A percentile compares a stretch with the other conserved stretches of the same genome.
Evolutionary conservation across 2,888 invertebrate species (phyloP).

Genomic region (Hypsopygia costalis): DNA sequence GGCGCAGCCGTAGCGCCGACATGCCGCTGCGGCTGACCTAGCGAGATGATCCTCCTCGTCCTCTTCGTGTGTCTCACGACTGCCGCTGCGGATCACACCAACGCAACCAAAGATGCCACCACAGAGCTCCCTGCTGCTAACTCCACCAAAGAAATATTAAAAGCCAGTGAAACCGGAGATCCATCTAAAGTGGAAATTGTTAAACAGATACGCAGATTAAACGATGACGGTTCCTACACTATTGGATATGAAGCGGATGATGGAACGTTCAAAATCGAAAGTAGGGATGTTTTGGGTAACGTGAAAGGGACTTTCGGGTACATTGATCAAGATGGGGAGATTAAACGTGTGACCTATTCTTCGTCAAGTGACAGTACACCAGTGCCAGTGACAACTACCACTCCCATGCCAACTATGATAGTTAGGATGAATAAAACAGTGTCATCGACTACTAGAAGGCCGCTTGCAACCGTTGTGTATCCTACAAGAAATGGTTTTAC

Average conservation of each 20-base stretch:
- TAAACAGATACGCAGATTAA: slow-evolving; percentile 89
- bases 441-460: slow-evolving; percentile 78
- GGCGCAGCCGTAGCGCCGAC: slow-evolving; percentile 67
- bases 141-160: slow-evolving; percentile 77
- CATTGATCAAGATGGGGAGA: slow-evolving; percentile 87
- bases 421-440: slow-evolving; percentile 71
- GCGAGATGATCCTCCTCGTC: slow-evolving; percentile 65
- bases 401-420: slow-evolving; percentile 63
- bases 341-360: slow-evolving; percentile 89
- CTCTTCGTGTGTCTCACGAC: slow-evolving; percentile 53
- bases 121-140: slow-evolving; percentile 42
- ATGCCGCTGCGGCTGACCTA: slow-evolving; percentile 62
- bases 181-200: slow-evolving; percentile 88
- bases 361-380: slow-evolving; percentile 75
- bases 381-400: slow-evolving; percentile 50
- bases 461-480: slow-evolving; percentile 68
- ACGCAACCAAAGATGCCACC: slow-evolving; percentile 39
- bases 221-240: slow-evolving; percentile 91
- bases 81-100: slow-evolving; percentile 33
- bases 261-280: slow-evolving; percentile 92
- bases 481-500: slow-evolving; percentile 78
- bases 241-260: slow-evolving; percentile 93
- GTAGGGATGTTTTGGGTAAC: slow-evolving; percentile 88
- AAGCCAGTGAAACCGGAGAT: slow-evolving; percentile 83
- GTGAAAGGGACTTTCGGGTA: slow-evolving; percentile 92